phyloP scores from a whole-genome alignment of 2,888 invertebrate species.

The Hirtodrosophila duncani region DNA sequence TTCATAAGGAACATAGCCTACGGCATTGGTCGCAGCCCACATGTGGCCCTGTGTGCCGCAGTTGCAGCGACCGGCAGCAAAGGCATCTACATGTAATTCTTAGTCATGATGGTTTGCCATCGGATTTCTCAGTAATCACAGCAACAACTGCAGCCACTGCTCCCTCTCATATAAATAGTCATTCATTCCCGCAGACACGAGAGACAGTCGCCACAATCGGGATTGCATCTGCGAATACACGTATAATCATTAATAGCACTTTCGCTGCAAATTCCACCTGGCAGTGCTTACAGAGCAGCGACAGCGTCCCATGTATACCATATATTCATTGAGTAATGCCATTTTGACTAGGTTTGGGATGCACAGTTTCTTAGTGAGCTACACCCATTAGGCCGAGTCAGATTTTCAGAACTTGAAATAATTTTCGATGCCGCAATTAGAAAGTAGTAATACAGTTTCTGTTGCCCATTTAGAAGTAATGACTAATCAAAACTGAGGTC shows the following conservation, averaged over 20 bases:
- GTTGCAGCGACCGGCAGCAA: background rate
- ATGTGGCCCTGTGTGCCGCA: background rate
- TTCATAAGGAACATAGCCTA: slow-evolving; percentile 33
- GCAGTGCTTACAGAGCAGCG: slow-evolving; percentile 2
- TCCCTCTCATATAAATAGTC: slow-evolving; percentile 30
- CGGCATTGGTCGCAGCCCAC: slow-evolving; percentile 15
- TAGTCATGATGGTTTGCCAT: slow-evolving; percentile 12
- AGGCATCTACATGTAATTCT: slow-evolving; percentile 8
- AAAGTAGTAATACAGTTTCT: too few species aligned
- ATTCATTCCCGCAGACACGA: slow-evolving; percentile 29
- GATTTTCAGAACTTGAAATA: too few species aligned
- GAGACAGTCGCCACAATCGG: background rate
- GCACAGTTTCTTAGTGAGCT: slow-evolving; percentile 21
- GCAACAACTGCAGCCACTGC: slow-evolving; percentile 14
- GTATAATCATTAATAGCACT: slow-evolving; percentile 55
- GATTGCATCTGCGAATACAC: slow-evolving; percentile 10
- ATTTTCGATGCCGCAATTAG: too few species aligned
- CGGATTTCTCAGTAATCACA: slow-evolving; percentile 14
- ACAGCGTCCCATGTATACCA: slow-evolving; percentile 25
- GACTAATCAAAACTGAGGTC: too few species aligned
- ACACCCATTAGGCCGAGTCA: background rate
- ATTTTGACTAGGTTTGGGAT: slow-evolving; percentile 16
- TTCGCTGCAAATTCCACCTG: slow-evolving; percentile 36
- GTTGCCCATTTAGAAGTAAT: too few species aligned
- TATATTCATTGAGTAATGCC: slow-evolving; percentile 56